Percentiles rank a stretch among this genome's conserved stretches.
phyloP scores from a whole-genome alignment of 2,888 invertebrate genomes.

The Aphidius colemani region DNA sequence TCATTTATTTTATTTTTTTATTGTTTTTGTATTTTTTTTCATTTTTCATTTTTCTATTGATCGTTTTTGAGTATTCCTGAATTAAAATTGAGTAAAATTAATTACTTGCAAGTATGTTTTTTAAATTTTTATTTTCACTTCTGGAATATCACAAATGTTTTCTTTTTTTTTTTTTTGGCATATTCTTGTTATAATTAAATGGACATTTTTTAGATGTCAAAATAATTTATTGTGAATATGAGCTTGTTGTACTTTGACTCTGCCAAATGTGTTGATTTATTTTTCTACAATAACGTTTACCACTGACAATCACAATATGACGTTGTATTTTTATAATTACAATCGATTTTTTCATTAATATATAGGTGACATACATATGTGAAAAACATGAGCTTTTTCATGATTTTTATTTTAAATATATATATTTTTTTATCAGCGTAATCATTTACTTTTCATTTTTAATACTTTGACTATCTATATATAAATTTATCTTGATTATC shows the following conservation, averaged over 20 bases:
- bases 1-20: slow-evolving; percentile 3
- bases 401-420: too few relatives aligned
- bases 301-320: slow-evolving; percentile 45
- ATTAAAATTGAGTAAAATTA: background rate
- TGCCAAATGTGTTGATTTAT: slow-evolving; percentile 23
- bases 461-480: slow-evolving; percentile 50
- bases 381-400: too few relatives aligned
- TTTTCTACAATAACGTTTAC: slow-evolving; percentile 39
- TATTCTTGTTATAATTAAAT: background rate
- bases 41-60: background rate
- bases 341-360: too few relatives aligned
- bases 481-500: slow-evolving; percentile 39
- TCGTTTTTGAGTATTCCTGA: slow-evolving; percentile 5
- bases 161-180: background rate
- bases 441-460: slow-evolving; percentile 19
- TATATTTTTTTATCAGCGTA: too few relatives aligned
- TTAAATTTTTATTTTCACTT: slow-evolving; percentile 10
- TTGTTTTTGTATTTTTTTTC: slow-evolving; percentile 15
- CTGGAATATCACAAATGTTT: slow-evolving; percentile 8
- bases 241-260: slow-evolving; percentile 35
- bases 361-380: too few relatives aligned
- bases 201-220: background rate
- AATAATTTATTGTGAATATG: background rate
- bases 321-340: slow-evolving; percentile 15
- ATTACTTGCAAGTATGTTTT: too few relatives aligned